Conservation (phyloP, 2,113 vertebrate genomes). For the Protobothrops mucrosquamatus region DNA sequence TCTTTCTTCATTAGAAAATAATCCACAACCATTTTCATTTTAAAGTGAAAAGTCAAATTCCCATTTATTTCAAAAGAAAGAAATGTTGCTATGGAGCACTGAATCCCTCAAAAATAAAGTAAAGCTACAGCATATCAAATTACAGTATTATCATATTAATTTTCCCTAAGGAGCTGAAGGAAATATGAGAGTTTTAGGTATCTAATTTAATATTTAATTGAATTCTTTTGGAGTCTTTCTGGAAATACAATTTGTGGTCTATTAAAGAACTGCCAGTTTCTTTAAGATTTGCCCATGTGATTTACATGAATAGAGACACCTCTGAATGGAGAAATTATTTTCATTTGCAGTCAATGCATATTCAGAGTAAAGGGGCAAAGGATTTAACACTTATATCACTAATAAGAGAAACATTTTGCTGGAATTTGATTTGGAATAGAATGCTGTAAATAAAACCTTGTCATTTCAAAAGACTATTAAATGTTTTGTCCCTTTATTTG, state of each 20-base stretch:
- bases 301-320: constrained; percentile 46
- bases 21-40: constrained; percentile 26
- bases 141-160: constrained; percentile 68
- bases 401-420: constrained; percentile 60
- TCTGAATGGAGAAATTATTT: constrained; percentile 57
- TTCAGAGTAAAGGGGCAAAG: constrained; percentile 61
- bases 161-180: constrained; percentile 70
- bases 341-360: constrained; percentile 52
- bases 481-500: constrained; percentile 34
- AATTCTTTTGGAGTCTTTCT: constrained; percentile 63
- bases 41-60: constrained; percentile 53
- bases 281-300: constrained; percentile 64
- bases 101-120: constrained; percentile 48
- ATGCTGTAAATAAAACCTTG: constrained; percentile 59
- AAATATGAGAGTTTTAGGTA: constrained; percentile 68
- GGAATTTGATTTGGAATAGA: constrained; percentile 45
- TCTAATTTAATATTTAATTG: constrained; percentile 74
- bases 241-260: constrained; percentile 60
- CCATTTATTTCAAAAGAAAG: constrained; percentile 62
- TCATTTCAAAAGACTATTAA: constrained; percentile 47
- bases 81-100: constrained; percentile 36
- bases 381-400: constrained; percentile 61
- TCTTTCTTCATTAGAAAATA: constrained; percentile 30
- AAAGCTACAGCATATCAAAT: constrained; percentile 64
- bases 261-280: constrained; percentile 63